Evolutionary conservation across 2,797 vertebrate species (phyloP), one percentile per base, ranked within the genome.

Genomic region (Threskiornis aethiopicus): DNA sequence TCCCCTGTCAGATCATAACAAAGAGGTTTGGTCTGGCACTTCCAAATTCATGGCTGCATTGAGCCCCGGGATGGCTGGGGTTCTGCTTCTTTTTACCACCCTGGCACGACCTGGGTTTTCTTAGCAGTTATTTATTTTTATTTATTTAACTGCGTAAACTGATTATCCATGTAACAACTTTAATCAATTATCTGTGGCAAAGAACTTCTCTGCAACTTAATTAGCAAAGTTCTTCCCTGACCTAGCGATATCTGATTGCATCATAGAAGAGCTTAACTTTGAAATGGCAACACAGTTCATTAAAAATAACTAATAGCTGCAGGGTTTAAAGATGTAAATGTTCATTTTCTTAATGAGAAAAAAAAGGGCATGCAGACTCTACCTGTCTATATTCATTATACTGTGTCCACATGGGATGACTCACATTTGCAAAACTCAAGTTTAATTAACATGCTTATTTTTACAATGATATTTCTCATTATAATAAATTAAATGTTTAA

Each of bases 401-500:
- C 94, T 97, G 96, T 94, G 95, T 94, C 97, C 97, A 97, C 86
- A 71, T 85, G 89, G 96, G 93, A 96, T 97, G 97, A 97, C 92
- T 98, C 97, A 95, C 84, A 77, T 96, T 96, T 98, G 96, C 94
- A 94, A 97, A 96, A 96, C 97, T 97, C 92, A 85, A 91, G 96
- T 97, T 98, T 98, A 98, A 98, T 98, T 98, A 98, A 97, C 97
- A 98, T 97, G 97, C 97, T 98, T 97, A 96, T 97, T 98, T 96
- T 98, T 96, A 97, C 95, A 95, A 97, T 96, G 93, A 97, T 97
- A 96, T 98, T 97, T 98, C 97, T 96, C 97, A 98, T 98, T 97
- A 98, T 97, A 98, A 98, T 97, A 98, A 98, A 98, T 98, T 98
- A 97, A 98, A 98, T 98, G 98, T 98, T 98, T 98, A 98, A 98